Evolutionary conservation across 1,140 invertebrate species (phyloP), one percentile per base, ranked within the genome.

Genomic region (Archivesica marissinica): DNA sequence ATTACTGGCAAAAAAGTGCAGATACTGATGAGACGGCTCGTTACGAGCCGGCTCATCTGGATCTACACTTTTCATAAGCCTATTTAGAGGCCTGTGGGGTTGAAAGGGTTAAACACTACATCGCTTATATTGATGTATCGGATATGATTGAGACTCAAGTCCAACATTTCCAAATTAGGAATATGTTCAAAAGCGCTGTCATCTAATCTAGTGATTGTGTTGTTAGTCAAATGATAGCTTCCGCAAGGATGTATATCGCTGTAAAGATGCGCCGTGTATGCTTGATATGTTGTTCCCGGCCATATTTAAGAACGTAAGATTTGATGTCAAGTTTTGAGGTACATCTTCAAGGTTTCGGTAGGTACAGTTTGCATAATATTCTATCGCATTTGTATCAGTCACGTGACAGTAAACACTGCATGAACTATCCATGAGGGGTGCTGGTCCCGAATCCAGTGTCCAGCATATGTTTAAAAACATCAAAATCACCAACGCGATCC

Each of bases 71-170:
- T n/a, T n/a, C n/a, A n/a, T n/a, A n/a, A n/a, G n/a, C n/a, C n/a
- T n/a, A n/a, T n/a, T n/a, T n/a, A n/a, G n/a, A n/a, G n/a, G n/a
- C n/a, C n/a, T n/a, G n/a, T n/a, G 20, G 1, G 1, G 28, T 0
- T 15, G 0, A 72, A 23, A 1, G 6, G n/a, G 7, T 4, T 50
- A n/a, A 72, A 72, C 0, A 41, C 44, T 3, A 17, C 6, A 1
- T 72, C 44, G 9, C n/a, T 50, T n/a, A 72, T 72, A 23, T 47
- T 6, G 7, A 7, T 72, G 17, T 72, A 72, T 13, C 66, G 38
- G n/a, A 72, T 72, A 6, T 47, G 6, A n/a, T 72, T 72, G 38
- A 72, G 15, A 20, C 66, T 72, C 0, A 72, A 30, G 66, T 72
- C 66, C 9, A 72, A 23, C 44, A 41, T 15, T 28, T 25, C 66